Evolutionary conservation across 2,797 vertebrate species (phyloP).

Genomic region (Phalanger gymnotis): DNA sequence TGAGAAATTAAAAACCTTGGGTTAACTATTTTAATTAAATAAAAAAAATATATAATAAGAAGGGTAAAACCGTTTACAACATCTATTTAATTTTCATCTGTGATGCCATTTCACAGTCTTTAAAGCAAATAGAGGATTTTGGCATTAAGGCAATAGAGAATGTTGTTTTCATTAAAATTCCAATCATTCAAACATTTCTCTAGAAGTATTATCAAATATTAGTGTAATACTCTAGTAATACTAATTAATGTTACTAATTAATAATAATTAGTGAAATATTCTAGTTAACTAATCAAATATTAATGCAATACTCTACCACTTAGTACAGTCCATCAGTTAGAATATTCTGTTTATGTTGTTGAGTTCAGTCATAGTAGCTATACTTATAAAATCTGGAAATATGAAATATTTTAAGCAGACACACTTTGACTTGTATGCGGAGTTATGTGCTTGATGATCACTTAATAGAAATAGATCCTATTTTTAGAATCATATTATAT

Average conservation of each 20-base stretch:
- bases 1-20: not conserved
- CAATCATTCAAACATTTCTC: slow-evolving; percentile 13
- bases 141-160: not conserved
- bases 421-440: not conserved
- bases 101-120: not conserved
- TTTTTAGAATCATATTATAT: slow-evolving; percentile 17
- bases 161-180: slow-evolving; percentile 41
- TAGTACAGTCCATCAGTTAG: not conserved
- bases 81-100: slow-evolving; percentile 18
- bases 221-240: not conserved
- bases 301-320: not conserved
- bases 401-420: not conserved
- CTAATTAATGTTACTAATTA: not conserved
- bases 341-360: not conserved
- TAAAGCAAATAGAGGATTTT: not conserved
- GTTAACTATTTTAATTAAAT: not conserved
- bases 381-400: not conserved
- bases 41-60: not conserved
- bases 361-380: not conserved
- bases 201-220: not conserved
- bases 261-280: not conserved
- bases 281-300: not conserved
- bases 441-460: not conserved
- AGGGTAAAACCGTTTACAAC: not conserved
- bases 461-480: not conserved